These are phyloP conservation scores for Galerucella nymphaeae DNA, from an alignment of 2,888 invertebrate species.

Conservation along the genomic window DNA sequence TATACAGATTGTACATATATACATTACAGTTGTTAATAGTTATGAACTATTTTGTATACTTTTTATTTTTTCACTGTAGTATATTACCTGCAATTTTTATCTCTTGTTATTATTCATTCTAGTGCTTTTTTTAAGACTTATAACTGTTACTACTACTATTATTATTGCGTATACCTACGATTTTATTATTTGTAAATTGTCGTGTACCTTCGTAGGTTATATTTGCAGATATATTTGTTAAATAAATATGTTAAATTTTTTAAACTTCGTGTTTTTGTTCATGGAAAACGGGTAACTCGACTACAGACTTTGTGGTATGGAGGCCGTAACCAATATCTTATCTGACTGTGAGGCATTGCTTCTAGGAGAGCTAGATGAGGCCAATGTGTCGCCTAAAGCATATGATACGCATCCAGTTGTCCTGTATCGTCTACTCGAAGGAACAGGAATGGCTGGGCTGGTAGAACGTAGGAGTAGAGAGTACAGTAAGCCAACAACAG, in stretches of 20 bases:
- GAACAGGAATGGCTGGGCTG: too few species aligned
- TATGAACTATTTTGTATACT: constrained; percentile 16
- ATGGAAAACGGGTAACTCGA: too few species aligned
- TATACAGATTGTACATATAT: not conserved
- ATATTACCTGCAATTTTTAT: constrained; percentile 49
- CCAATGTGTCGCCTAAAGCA: too few species aligned
- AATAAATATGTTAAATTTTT: constrained; percentile 49
- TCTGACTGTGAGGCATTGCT: too few species aligned
- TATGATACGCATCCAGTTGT: too few species aligned
- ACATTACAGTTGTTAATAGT: not conserved
- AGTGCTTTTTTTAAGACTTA: constrained; percentile 46
- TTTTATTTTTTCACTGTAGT: constrained; percentile 50
- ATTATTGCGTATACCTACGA: constrained; percentile 45
- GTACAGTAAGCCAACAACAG: too few species aligned
- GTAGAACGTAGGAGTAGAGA: too few species aligned
- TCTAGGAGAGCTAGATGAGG: too few species aligned
- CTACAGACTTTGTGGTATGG: too few species aligned
- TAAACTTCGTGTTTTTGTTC: not conserved
- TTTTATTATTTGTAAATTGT: constrained; percentile 46
- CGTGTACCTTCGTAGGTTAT: constrained; percentile 51
- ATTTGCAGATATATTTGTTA: constrained; percentile 49
- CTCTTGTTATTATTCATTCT: constrained; percentile 47
- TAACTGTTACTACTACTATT: constrained; percentile 27
- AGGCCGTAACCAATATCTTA: too few species aligned
- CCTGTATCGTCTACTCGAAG: too few species aligned